A percentile compares a stretch with the other conserved stretches of the same genome.
phyloP scores from a whole-genome alignment of 2,113 vertebrate genomes.

The Ploceus nigricollis region DNA sequence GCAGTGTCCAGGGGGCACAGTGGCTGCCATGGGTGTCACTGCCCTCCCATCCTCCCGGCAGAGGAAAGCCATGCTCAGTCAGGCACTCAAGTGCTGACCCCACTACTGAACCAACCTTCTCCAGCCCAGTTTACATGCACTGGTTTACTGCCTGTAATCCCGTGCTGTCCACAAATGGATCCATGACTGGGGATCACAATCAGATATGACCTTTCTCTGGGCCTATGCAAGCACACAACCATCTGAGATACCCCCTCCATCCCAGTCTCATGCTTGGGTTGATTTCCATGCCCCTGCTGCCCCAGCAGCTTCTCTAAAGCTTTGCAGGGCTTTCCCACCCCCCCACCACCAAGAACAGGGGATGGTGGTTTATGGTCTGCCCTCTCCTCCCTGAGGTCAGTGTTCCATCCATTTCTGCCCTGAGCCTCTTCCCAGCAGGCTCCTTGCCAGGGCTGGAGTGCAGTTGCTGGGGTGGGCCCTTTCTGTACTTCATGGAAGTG shows the following conservation, averaged over 20 bases:
- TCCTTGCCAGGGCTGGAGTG: background rate
- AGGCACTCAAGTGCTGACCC: background rate
- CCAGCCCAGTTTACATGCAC: background rate
- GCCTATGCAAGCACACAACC: background rate
- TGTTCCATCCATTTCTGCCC: background rate
- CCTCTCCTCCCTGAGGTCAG: background rate
- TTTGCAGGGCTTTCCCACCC: background rate
- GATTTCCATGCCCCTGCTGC: background rate
- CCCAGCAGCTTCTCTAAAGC: background rate
- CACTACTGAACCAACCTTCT: background rate
- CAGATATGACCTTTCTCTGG: background rate
- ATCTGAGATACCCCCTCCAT: background rate
- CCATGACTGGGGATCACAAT: background rate
- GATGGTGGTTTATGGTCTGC: background rate
- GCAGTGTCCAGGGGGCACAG: background rate
- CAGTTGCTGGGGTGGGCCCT: accelerated
- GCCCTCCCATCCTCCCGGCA: background rate
- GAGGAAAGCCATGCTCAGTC: accelerated
- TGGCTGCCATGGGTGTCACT: background rate
- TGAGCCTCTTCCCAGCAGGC: background rate
- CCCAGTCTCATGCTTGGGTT: background rate
- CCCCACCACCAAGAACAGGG: background rate
- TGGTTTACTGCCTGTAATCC: background rate
- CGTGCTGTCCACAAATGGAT: accelerated
- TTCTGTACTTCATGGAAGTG: background rate